Conservation (phyloP, 2,888 invertebrate genomes). For the Erpobdella octoculata region DNA sequence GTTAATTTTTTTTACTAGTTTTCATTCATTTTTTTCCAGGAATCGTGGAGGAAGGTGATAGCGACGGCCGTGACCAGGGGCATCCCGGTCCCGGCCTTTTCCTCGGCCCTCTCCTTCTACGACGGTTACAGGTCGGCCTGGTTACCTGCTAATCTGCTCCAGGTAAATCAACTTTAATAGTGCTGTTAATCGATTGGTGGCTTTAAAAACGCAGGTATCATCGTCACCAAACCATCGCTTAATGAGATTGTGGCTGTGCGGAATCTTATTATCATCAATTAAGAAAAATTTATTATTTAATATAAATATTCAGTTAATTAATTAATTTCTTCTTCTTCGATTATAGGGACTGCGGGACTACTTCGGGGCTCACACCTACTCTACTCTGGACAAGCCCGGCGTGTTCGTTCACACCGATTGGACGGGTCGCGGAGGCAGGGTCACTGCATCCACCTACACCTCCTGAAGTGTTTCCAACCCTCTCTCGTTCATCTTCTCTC, state of each 20-base stretch:
- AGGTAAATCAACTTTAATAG: not conserved
- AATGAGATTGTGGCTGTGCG: too few species aligned
- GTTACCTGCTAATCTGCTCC: slow-evolving; percentile 83
- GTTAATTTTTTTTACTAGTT: not conserved
- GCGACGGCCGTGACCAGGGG: slow-evolving; percentile 62
- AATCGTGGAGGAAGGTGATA: slow-evolving; percentile 58
- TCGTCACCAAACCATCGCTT: too few species aligned
- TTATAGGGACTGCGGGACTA: slow-evolving; percentile 82
- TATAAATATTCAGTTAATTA: not conserved
- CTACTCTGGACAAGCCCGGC: slow-evolving; percentile 75
- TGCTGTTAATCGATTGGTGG: not conserved
- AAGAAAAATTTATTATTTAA: not conserved
- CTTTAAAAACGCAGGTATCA: too few species aligned
- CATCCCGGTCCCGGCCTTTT: slow-evolving; percentile 86
- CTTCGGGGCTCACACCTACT: slow-evolving; percentile 97
- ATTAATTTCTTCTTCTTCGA: not conserved
- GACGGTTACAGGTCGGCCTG: slow-evolving; percentile 82
- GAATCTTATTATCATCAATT: not conserved
- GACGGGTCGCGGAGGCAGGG: slow-evolving; percentile 79
- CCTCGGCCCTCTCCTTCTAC: slow-evolving; percentile 88
- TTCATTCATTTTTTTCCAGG: slow-evolving; percentile 4
- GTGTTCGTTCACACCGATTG: slow-evolving; percentile 92
- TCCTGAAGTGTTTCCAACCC: slow-evolving; percentile 31
- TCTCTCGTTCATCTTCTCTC: too few species aligned
- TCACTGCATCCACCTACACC: slow-evolving; percentile 49